Base-by-base conservation (phyloP, 2,888 invertebrate genomes). In the Ophonus ardosiacus region DNA sequence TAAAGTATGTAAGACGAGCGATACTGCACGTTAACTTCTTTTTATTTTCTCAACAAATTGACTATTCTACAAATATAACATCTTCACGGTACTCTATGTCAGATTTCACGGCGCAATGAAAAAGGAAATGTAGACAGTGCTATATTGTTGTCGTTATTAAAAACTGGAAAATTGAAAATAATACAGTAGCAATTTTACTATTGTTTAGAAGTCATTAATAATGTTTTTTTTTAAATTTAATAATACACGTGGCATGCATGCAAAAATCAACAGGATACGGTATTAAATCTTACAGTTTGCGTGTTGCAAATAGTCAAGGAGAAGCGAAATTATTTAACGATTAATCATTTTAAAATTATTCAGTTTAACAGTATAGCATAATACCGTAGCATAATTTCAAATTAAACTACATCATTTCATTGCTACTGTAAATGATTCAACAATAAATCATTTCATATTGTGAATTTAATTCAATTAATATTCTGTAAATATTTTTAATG, bases 261-360 rank as follows among this genome's bases (percentile, higher is more conserved):
- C 43, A 51, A 51, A 51, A 51, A 51, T 51, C 43, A 51, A 51
- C 43, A 51, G 13, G 43, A 4, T 10, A 51, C 13, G 43, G 43
- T 51, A 51, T 51, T 51, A 51, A 51, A 10, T 10, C 13, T 51
- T 10, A 51, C 10, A 51, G 43, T 51, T 51, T 51, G 43, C 43
- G 43, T 51, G 43, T 8, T 51, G 31, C 31, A 31, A 1, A 31
- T 6, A 31, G 31, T 31, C 31, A 31, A 31, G 31, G 1, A 2
- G 43, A 68, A 38, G 15, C 38, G 31, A 68, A 38, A 68, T 68
- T 68, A 68, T 68, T 68, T 68, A 31, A 7, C 68, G 15, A 38
- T 68, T 40, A 68, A 68, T 68, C 68, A 68, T 38, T 68, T 24
- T 40, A 68, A 68, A 68, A 31, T 68, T 68, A 68, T 68, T 68